phyloP scores from a whole-genome alignment of 2,797 vertebrate genomes.

The Urocyon cinereoargenteus region DNA sequence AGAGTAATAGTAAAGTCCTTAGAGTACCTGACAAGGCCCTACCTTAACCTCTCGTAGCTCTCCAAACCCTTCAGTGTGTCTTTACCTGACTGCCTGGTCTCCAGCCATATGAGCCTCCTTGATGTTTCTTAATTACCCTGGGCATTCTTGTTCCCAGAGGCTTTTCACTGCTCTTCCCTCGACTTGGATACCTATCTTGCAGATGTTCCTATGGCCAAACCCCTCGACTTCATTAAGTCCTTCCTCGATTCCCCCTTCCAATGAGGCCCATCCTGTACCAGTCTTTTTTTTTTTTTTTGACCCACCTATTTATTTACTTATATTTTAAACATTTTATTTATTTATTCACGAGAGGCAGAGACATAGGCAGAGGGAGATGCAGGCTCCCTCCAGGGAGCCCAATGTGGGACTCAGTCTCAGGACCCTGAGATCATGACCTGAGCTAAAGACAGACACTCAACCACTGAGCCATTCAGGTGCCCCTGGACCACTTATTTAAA shows the following conservation, averaged over 20 bases:
- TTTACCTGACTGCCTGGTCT: neutral
- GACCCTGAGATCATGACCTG: too few relatives aligned
- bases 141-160: neutral
- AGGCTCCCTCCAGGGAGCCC: too few relatives aligned
- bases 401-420: too few relatives aligned
- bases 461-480: too few relatives aligned
- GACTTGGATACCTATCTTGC: too few relatives aligned
- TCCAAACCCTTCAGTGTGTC: rapidly evolving
- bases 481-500: neutral
- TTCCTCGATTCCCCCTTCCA: neutral
- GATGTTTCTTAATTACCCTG: neutral
- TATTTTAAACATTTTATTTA: too few relatives aligned
- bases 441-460: too few relatives aligned
- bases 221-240: neutral
- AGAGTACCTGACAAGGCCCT: neutral
- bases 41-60: rapidly evolving
- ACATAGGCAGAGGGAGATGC: too few relatives aligned
- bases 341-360: too few relatives aligned
- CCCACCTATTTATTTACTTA: too few relatives aligned
- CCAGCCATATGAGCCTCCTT: neutral
- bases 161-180: neutral
- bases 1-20: neutral
- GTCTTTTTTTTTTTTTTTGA: neutral
- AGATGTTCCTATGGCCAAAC: neutral
- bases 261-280: neutral